Conservation (phyloP, 2,113 vertebrate species). For the Tragelaphus imberbis region DNA sequence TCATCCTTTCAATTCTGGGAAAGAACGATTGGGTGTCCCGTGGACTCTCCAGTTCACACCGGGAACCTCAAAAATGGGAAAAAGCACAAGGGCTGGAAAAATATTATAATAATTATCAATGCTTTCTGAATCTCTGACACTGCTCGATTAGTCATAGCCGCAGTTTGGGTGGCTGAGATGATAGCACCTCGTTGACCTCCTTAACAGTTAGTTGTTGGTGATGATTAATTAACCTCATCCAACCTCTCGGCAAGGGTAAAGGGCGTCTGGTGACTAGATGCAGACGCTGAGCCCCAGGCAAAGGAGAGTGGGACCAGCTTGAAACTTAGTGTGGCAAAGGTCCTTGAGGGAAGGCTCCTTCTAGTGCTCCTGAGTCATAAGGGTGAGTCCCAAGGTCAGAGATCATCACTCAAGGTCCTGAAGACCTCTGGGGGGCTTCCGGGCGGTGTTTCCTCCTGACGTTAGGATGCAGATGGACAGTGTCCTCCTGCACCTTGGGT, state of each 20-base stretch:
- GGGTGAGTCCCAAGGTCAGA: not conserved
- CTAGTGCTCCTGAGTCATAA: not conserved
- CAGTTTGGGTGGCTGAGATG: not conserved
- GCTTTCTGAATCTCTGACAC: constrained; percentile 2
- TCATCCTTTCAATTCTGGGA: not conserved
- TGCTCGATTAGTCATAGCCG: constrained; percentile 37
- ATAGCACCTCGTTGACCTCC: not conserved
- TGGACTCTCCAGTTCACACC: not conserved
- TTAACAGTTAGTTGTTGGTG: not conserved
- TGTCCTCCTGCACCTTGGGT: not conserved
- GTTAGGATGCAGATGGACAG: not conserved
- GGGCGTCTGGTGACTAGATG: not conserved
- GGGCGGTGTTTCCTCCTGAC: not conserved
- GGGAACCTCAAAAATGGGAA: not conserved
- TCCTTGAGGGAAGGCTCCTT: not conserved
- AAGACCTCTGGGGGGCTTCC: not conserved
- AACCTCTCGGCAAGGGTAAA: not conserved
- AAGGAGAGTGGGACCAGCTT: not conserved
- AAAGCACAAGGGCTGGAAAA: constrained; percentile 16
- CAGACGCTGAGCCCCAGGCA: not conserved
- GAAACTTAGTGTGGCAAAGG: not conserved
- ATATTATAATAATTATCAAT: constrained; percentile 3
- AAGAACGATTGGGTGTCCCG: not conserved
- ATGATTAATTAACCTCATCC: not conserved
- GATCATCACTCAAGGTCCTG: not conserved